A percentile compares a stretch with the other conserved stretches of the same genome.
Conservation (phyloP, 2,113 vertebrate genomes). For the Lagopus muta region DNA sequence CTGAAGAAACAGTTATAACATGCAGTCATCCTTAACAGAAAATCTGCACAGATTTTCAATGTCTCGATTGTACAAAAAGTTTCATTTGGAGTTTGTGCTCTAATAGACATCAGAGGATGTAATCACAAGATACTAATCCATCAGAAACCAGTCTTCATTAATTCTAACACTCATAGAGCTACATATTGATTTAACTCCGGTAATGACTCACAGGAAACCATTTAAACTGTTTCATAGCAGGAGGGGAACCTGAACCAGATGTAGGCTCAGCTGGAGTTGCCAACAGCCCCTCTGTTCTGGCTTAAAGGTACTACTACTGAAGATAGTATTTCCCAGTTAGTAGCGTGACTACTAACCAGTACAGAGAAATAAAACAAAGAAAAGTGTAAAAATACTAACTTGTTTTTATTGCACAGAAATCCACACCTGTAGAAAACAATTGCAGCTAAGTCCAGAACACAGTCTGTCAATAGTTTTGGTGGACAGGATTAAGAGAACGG, state of each 20-base stretch:
- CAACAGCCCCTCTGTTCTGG: background rate
- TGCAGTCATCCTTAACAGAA: background rate
- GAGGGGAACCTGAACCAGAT: background rate
- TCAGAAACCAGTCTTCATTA: conserved; percentile 44
- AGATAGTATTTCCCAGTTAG: background rate
- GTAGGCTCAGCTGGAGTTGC: conserved; percentile 23
- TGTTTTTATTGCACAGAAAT: background rate
- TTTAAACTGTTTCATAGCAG: conserved; percentile 21
- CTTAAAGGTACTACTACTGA: background rate
- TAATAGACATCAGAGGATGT: conserved; percentile 1
- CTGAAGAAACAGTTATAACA: background rate
- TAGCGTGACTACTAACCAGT: background rate
- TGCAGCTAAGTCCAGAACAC: background rate
- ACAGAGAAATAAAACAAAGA: background rate
- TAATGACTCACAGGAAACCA: conserved; percentile 34
- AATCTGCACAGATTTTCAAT: background rate
- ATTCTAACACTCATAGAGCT: background rate
- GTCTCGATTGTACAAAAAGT: background rate
- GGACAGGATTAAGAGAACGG: background rate
- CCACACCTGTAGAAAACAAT: background rate
- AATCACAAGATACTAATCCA: conserved; percentile 17
- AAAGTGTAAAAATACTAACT: background rate
- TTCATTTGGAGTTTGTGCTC: background rate
- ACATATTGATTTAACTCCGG: background rate
- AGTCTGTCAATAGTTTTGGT: background rate